Conservation (phyloP, 2,113 vertebrate species). For the Oryzias melastigma region DNA sequence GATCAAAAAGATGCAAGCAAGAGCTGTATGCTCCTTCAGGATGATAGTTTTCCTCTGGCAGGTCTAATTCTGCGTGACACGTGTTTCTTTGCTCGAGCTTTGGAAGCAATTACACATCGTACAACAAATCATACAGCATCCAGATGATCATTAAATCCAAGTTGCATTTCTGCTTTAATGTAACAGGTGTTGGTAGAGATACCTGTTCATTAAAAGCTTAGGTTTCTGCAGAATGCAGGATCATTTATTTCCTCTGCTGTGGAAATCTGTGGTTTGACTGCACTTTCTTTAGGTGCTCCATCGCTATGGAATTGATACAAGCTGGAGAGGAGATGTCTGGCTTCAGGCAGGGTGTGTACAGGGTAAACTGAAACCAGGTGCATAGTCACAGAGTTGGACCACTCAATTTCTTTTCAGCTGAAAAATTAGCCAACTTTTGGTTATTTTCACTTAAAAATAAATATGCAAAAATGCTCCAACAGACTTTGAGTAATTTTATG, state of each 20-base stretch:
- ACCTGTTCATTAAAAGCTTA: background rate
- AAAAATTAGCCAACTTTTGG: too few relatives aligned
- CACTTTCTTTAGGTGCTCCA: background rate
- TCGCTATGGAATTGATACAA: background rate
- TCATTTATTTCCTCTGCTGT: too few relatives aligned
- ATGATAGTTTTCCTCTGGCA: too few relatives aligned
- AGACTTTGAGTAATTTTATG: too few relatives aligned
- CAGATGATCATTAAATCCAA: constrained; percentile 1
- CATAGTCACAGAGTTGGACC: background rate
- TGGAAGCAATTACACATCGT: too few relatives aligned
- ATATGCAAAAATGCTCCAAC: too few relatives aligned
- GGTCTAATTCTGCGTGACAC: too few relatives aligned
- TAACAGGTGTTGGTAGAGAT: background rate
- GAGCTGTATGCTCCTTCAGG: too few relatives aligned
- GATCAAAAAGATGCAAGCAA: too few relatives aligned
- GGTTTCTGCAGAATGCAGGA: too few relatives aligned
- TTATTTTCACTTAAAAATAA: too few relatives aligned
- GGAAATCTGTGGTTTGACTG: background rate
- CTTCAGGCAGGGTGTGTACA: background rate
- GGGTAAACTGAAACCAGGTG: background rate
- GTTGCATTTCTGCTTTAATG: background rate
- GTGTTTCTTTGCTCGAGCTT: too few relatives aligned
- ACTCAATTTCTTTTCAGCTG: background rate
- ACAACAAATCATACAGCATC: background rate
- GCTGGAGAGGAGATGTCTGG: background rate